phyloP scores from a whole-genome alignment of 2,888 invertebrate genomes.

The Tyria jacobaeae region DNA sequence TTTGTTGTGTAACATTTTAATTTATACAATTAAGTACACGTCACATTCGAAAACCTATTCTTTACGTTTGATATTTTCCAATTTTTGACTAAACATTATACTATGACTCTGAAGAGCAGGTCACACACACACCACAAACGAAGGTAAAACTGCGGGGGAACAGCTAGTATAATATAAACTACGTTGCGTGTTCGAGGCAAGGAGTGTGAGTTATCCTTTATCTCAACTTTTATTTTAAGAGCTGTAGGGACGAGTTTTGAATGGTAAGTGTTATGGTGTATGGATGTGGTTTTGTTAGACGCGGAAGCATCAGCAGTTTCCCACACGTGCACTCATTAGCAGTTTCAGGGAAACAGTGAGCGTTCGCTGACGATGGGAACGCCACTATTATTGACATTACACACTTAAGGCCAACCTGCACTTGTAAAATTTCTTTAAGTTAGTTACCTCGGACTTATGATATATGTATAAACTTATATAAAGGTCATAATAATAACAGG shows the following conservation, averaged over 20 bases:
- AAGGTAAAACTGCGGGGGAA: background rate
- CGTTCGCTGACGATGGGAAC: constrained; percentile 66
- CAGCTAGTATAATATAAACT: background rate
- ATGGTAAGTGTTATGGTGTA: background rate
- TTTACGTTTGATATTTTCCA: background rate
- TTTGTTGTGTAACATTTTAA: too few relatives aligned
- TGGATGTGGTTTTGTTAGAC: constrained; percentile 37
- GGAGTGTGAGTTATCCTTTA: constrained; percentile 23
- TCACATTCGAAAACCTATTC: too few relatives aligned
- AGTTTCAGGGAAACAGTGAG: constrained; percentile 67
- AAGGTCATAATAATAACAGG: too few relatives aligned
- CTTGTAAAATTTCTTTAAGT: background rate
- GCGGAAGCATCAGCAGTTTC: constrained; percentile 68
- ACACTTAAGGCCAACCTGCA: constrained; percentile 23
- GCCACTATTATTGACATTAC: constrained; percentile 58
- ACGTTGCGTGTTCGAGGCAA: constrained; percentile 42
- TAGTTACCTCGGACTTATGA: background rate
- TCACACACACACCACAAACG: background rate
- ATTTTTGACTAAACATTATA: background rate
- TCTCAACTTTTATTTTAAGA: constrained; percentile 15
- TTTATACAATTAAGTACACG: too few relatives aligned
- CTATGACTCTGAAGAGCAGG: background rate
- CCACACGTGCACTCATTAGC: constrained; percentile 77
- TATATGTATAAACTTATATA: too few relatives aligned
- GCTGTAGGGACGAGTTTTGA: constrained; percentile 18